Evolutionary conservation across 2,888 invertebrate species (phyloP), one percentile per base, ranked within the genome.

Genomic region (Asteroscopus sphinx): DNA sequence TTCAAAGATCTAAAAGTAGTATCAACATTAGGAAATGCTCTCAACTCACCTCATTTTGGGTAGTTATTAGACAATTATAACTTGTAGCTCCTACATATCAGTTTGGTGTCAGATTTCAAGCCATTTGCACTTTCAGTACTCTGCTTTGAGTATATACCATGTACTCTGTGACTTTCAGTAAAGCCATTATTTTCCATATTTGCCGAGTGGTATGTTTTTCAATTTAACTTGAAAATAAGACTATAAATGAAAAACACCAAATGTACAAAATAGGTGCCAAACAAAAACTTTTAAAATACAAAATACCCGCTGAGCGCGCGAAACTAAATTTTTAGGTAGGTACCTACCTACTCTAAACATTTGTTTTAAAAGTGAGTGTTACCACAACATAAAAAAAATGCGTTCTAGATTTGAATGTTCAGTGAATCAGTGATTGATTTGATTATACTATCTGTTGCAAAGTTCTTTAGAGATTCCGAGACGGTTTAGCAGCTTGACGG

Each of bases 301-400:
- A 69, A 70, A 65, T 44, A 69, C 61, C 61, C 66, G 74, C 71
- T 65, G 55, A 69, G 30, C 55, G 17, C 42, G 70, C 65, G 37
- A 40, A 41, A 35, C 36, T 39, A 32, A 13, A 5, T 12, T 0
- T 15, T 15, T 28, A n/a, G n/a, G n/a, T n/a, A n/a, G n/a, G n/a
- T n/a, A n/a, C n/a, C n/a, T n/a, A n/a, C n/a, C n/a, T n/a, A n/a
- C n/a, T n/a, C n/a, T n/a, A n/a, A n/a, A n/a, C n/a, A n/a, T n/a
- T n/a, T n/a, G n/a, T n/a, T n/a, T 2, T 0, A 13, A 1, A n/a
- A n/a, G n/a, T n/a, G n/a, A 26, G 30, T 55, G 33, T 55, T 66
- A 41, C 63, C 44, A 42, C 2, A 9, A 11, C 1, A 7, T 17
- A 15, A 36, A 30, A 41, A 16, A 36, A 35, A 2, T 11, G 12